Evolutionary conservation across 2,113 vertebrate species (phyloP).

Genomic region (Motacilla alba): DNA sequence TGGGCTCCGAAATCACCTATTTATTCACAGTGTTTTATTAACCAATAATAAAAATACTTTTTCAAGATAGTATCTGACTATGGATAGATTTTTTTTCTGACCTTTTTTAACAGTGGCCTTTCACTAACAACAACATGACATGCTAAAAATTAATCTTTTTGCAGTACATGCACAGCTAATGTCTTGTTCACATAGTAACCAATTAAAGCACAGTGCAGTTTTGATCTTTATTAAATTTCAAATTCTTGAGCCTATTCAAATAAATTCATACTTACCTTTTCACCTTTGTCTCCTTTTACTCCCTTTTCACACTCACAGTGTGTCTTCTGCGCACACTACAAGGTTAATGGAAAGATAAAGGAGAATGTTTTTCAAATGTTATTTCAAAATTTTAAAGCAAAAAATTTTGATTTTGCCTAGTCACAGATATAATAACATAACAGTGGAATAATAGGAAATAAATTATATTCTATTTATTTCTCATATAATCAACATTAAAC

Average conservation of each 20-base stretch:
- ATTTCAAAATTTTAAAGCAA: not conserved
- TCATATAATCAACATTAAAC: not conserved
- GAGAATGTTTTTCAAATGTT: not conserved
- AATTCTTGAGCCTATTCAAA: not conserved
- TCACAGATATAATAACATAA: not conserved
- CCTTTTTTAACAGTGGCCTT: not conserved
- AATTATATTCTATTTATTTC: not conserved
- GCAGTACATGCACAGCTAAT: not conserved
- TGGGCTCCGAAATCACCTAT: not conserved
- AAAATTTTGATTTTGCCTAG: not conserved
- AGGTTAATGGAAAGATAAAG: not conserved
- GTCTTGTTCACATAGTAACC: not conserved
- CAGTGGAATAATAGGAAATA: not conserved
- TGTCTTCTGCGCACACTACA: conserved; percentile 75
- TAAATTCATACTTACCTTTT: conserved; percentile 74
- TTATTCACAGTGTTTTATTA: not conserved
- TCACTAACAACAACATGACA: not conserved
- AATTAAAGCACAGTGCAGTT: not conserved
- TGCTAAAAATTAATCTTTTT: not conserved
- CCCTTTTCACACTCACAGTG: conserved; percentile 83
- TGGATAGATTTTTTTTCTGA: not conserved
- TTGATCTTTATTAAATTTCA: not conserved
- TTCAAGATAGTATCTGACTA: not conserved
- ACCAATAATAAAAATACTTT: not conserved
- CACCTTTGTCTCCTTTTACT: conserved; percentile 74